These are phyloP conservation scores for Druon quercuslanigerum DNA, from an alignment of 1,140 invertebrate genomes.

Conservation along the genomic window DNA sequence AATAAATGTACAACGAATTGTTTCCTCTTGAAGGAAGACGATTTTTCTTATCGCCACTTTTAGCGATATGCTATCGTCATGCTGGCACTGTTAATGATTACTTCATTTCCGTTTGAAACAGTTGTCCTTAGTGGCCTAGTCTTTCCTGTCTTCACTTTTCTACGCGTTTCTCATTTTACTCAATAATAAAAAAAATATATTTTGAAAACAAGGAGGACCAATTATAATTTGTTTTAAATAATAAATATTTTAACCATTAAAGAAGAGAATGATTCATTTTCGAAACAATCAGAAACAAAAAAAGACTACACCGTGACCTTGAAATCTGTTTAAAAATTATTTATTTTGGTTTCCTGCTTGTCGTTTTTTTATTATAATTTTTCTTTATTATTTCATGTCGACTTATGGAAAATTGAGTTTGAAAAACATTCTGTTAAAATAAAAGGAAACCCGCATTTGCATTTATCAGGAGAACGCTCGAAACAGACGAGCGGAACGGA, in stretches of 20 bases:
- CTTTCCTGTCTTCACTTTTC: background rate
- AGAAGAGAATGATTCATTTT: no score
- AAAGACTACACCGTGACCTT: no score
- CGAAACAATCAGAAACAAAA: no score
- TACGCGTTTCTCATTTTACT: background rate
- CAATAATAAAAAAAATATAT: background rate
- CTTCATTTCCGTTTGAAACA: conserved; percentile 59
- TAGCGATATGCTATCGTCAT: conserved; percentile 58
- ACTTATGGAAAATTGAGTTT: no score
- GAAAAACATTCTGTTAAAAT: background rate
- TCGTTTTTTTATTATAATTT: no score
- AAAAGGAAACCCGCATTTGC: conserved; percentile 25
- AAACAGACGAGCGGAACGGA: conserved; percentile 33
- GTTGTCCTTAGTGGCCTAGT: conserved; percentile 44
- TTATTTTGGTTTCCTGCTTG: no score
- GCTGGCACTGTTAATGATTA: conserved; percentile 57
- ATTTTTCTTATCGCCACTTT: conserved; percentile 54
- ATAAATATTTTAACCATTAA: no score
- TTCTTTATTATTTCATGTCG: no score
- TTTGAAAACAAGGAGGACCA: no score
- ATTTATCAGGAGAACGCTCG: background rate
- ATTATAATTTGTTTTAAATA: no score
- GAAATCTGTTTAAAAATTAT: no score
- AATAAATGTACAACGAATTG: conserved; percentile 21
- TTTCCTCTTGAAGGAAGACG: conserved; percentile 30